These are phyloP conservation scores for Campylomormyrus tamandua DNA, from an alignment of 2,113 vertebrate genomes.

Conservation along the genomic window DNA sequence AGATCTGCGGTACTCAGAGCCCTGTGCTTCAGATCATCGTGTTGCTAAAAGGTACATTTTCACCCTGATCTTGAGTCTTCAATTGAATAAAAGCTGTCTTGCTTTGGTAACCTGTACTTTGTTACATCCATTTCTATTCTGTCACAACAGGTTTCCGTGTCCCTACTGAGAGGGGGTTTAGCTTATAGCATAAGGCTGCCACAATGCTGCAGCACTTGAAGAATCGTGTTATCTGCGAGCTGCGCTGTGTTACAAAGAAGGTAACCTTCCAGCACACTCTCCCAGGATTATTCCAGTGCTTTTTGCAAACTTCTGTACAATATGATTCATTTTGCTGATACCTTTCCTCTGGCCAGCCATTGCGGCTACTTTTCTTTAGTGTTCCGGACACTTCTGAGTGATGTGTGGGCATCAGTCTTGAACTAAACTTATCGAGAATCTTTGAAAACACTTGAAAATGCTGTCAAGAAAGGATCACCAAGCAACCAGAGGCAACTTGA, in stretches of 20 bases:
- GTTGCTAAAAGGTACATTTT: not conserved
- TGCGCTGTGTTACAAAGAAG: not conserved
- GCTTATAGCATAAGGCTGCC: not conserved
- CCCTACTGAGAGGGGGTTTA: not conserved
- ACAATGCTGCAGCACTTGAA: not conserved
- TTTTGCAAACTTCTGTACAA: not conserved
- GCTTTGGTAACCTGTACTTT: not conserved
- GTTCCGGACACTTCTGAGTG: not conserved
- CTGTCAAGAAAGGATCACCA: not conserved
- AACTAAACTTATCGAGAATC: not conserved
- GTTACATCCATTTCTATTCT: not conserved
- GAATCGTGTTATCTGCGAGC: not conserved
- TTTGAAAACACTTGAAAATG: constrained; percentile 7
- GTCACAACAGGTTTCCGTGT: not conserved
- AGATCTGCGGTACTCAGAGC: not conserved
- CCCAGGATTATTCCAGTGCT: not conserved
- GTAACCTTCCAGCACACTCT: not conserved
- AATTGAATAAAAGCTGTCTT: not conserved
- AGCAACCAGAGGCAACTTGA: not conserved
- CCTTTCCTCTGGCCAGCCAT: not conserved
- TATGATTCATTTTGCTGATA: not conserved
- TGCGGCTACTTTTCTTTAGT: not conserved
- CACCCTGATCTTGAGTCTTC: not conserved
- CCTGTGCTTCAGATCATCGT: not conserved
- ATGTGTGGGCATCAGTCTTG: not conserved